Evolutionary conservation across 2,797 vertebrate genomes (phyloP), one percentile per base, ranked within the genome.

Genomic region (Urophycis tenuis): DNA sequence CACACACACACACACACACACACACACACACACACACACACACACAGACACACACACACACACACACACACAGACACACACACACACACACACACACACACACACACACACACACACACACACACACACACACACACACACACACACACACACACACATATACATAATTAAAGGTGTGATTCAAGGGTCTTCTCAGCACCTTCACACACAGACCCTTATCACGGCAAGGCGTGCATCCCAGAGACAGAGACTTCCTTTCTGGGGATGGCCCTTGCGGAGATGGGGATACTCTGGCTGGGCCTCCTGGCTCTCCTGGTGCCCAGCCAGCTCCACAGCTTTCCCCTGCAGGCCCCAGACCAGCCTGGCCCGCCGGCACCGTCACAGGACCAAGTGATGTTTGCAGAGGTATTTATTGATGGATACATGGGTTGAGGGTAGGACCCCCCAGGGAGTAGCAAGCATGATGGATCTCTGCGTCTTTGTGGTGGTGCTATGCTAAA

Each of bases 361-460:
- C 81, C 76, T 0, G 6, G 3, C 25, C 34, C n/a, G 14, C 22
- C 64, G 31, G 87, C 67, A 79, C 76, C 74, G 0, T 69, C 82
- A 22, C 83, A 85, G 74, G 84, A 79, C 2, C 84, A 91, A 34
- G 81, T 71, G 85, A 78, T 85, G 72, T 82, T 92, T 85, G 91
- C 89, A 77, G 74, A 91, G 89, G 91, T 93, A 91, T 79, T 67
- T 29, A 67, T 19, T 25, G 60, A 67, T 78, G 76, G 45, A 32
- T 76, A 5, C 2, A 22, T 70, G 69, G 30, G 32, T 32, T 33
- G 8, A 70, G 19, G 22, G 73, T 74, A 19, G 9, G 7, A 32
- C 2, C 29, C n/a, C n/a, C 15, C 5, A 70, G 30, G 35, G 25
- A 70, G 53, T 60, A 60, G 53, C 53, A 60, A 9, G 53, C 5